Percentiles rank a stretch among this genome's conserved stretches.
Conservation (phyloP, 2,888 invertebrate genomes). For the Boloria selene region DNA sequence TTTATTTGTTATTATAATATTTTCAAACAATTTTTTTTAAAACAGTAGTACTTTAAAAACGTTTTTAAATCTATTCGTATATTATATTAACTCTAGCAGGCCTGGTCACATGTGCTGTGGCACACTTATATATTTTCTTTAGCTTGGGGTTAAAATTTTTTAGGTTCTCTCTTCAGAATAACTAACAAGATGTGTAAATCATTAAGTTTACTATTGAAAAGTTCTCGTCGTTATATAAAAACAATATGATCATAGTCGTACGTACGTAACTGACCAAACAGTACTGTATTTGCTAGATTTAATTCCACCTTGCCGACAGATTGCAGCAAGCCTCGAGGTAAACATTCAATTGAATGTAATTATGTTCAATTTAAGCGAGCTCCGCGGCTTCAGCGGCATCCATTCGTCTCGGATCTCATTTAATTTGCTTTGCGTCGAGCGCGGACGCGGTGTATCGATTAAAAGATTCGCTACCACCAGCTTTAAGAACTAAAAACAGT, state of each 20-base stretch:
- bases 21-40: too few relatives aligned
- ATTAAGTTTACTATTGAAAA: not conserved
- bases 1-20: too few relatives aligned
- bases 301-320: not conserved
- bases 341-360: conserved; percentile 35
- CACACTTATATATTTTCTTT: too few relatives aligned
- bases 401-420: conserved; percentile 24
- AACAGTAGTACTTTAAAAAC: too few relatives aligned
- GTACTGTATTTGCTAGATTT: not conserved
- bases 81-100: too few relatives aligned
- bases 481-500: conserved; percentile 1
- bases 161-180: too few relatives aligned
- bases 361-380: conserved; percentile 23
- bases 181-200: too few relatives aligned
- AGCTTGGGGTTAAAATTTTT: too few relatives aligned
- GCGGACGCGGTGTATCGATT: conserved; percentile 27
- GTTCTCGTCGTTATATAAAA: not conserved
- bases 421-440: conserved; percentile 24
- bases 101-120: too few relatives aligned
- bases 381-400: conserved; percentile 9
- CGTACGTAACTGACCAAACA: not conserved
- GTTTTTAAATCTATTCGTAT: too few relatives aligned
- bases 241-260: not conserved
- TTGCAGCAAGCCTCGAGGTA: conserved; percentile 16
- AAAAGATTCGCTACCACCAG: conserved; percentile 16